phyloP scores from a whole-genome alignment of 2,888 invertebrate genomes.

The Entomobrya multifasciata region DNA sequence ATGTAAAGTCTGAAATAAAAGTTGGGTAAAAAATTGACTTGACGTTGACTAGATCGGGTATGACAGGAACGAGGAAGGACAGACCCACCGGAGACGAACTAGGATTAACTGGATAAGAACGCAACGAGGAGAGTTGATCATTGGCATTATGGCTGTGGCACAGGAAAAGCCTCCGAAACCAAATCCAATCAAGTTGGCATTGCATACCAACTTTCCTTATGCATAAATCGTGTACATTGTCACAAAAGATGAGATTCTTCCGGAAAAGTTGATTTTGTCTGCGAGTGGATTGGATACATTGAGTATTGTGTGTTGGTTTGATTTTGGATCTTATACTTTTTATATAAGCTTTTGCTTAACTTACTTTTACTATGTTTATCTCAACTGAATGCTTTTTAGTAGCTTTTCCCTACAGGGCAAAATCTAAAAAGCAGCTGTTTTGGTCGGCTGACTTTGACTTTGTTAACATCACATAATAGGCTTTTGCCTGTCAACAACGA shows the following conservation, averaged over 20 bases:
- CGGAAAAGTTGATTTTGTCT: conserved; percentile 65
- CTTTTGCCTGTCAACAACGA: conserved; percentile 63
- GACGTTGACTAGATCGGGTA: neutral
- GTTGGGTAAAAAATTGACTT: neutral
- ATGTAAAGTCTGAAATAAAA: neutral
- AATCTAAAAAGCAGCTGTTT: conserved; percentile 66
- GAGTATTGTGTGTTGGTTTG: neutral
- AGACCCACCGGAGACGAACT: neutral
- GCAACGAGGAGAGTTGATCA: neutral
- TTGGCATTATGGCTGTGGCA: too few relatives aligned
- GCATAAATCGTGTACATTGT: conserved; percentile 52
- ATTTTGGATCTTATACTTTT: neutral
- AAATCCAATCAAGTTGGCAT: conserved; percentile 47
- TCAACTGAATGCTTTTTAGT: conserved; percentile 23
- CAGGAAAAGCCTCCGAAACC: conserved; percentile 40
- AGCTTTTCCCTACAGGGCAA: conserved; percentile 63
- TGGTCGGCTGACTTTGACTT: conserved; percentile 71
- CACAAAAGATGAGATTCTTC: conserved; percentile 67
- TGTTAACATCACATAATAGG: conserved; percentile 65
- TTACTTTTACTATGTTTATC: neutral
- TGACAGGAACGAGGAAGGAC: conserved; percentile 13
- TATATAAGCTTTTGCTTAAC: neutral
- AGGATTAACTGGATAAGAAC: neutral
- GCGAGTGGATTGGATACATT: neutral
- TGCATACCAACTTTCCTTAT: neutral